phyloP scores from a whole-genome alignment of 2,113 vertebrate species.

The Osmerus mordax region DNA sequence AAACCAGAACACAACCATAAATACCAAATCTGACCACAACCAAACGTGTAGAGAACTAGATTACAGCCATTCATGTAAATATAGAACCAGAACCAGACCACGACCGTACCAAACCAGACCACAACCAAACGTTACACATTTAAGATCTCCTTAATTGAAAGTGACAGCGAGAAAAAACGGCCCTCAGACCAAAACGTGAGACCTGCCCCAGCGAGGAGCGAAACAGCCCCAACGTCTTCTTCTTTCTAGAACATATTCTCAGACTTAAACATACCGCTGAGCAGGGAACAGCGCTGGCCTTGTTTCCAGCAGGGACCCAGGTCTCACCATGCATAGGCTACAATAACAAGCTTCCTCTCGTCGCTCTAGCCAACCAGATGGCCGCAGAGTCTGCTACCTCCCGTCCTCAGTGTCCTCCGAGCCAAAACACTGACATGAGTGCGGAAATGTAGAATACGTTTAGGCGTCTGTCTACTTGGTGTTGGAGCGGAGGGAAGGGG shows the following conservation, averaged over 20 bases:
- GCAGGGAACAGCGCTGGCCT: constrained; percentile 63
- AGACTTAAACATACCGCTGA: constrained; percentile 63
- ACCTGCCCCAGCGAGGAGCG: constrained; percentile 33
- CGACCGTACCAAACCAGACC: constrained; percentile 6
- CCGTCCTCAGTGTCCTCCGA: not conserved
- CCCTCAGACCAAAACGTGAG: constrained; percentile 39
- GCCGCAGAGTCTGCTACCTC: not conserved
- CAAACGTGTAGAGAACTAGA: too few species aligned
- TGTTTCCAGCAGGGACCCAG: constrained; percentile 53
- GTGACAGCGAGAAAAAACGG: constrained; percentile 43
- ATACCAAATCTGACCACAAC: too few species aligned
- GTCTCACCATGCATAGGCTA: constrained; percentile 43
- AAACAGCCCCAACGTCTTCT: constrained; percentile 34
- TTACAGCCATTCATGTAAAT: too few species aligned
- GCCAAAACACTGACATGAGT: not conserved
- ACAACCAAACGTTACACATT: constrained; percentile 27
- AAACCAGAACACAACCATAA: too few species aligned
- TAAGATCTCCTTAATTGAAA: constrained; percentile 51
- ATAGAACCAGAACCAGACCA: too few species aligned
- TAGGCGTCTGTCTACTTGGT: too few species aligned
- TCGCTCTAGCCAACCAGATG: not conserved
- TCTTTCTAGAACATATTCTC: constrained; percentile 49
- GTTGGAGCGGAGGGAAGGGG: too few species aligned
- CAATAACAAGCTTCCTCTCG: constrained; percentile 47
- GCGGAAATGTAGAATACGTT: too few species aligned